Conservation (phyloP, 2,888 invertebrate species). For the Lissocephala sabroskyi region DNA sequence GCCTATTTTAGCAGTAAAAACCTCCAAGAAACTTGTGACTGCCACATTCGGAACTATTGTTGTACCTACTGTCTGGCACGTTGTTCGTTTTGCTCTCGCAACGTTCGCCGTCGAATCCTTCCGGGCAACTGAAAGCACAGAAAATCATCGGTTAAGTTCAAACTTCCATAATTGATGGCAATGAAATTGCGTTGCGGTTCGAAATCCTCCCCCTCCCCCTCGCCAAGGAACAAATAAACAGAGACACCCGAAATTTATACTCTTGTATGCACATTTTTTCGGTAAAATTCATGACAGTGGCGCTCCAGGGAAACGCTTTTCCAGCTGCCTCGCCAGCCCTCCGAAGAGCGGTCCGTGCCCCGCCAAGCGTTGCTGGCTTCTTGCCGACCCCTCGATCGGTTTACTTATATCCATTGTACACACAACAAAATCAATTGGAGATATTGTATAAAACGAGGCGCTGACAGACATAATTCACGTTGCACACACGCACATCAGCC, state of each 20-base stretch:
- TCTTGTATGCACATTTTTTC: too few species aligned
- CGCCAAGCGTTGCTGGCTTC: not conserved
- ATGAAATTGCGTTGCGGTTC: not conserved
- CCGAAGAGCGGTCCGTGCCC: too few species aligned
- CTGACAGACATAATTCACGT: constrained; percentile 64
- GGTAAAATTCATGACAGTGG: too few species aligned
- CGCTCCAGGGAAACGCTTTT: too few species aligned
- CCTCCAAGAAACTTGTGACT: constrained; percentile 68
- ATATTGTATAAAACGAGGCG: constrained; percentile 46
- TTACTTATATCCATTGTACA: constrained; percentile 8
- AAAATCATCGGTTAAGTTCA: too few species aligned
- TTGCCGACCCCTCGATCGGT: not conserved
- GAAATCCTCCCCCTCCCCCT: too few species aligned
- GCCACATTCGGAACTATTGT: constrained; percentile 71
- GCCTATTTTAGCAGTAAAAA: constrained; percentile 73
- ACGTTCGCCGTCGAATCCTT: constrained; percentile 69
- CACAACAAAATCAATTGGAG: constrained; percentile 26
- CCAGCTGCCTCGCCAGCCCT: too few species aligned
- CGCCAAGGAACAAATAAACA: too few species aligned
- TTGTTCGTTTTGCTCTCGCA: constrained; percentile 69
- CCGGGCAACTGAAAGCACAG: constrained; percentile 68
- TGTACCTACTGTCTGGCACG: constrained; percentile 72
- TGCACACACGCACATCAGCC: constrained; percentile 31
- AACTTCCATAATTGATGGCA: constrained; percentile 5
- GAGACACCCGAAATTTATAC: too few species aligned